These are phyloP conservation scores for Tyto alba DNA, from an alignment of 2,113 vertebrate species.

Conservation along the genomic window DNA sequence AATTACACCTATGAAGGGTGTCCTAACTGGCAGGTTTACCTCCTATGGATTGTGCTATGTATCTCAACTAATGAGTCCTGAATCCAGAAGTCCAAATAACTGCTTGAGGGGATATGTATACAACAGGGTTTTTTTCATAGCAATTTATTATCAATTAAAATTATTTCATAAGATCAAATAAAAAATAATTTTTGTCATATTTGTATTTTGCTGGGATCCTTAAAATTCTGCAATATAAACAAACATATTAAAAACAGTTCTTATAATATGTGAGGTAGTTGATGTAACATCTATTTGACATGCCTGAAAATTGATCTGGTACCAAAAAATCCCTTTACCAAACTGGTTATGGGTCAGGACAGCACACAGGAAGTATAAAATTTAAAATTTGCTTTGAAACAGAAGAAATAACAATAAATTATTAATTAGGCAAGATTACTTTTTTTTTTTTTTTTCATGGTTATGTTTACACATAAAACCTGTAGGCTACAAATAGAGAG, in stretches of 20 bases:
- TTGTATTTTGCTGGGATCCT: neutral
- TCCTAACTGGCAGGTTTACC: neutral
- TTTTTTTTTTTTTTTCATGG: neutral
- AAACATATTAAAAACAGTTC: neutral
- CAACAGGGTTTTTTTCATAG: neutral
- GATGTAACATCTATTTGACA: neutral
- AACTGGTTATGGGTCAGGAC: neutral
- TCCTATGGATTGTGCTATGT: neutral
- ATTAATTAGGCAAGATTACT: neutral
- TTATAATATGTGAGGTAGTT: neutral
- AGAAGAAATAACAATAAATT: neutral
- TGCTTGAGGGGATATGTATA: neutral
- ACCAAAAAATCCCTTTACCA: neutral
- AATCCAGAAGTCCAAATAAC: neutral
- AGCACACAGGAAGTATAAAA: neutral
- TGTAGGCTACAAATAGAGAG: neutral
- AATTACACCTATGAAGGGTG: neutral
- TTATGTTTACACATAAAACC: neutral
- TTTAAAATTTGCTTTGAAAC: neutral
- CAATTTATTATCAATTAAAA: neutral
- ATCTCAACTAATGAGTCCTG: neutral
- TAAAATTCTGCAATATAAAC: neutral
- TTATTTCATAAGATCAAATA: neutral
- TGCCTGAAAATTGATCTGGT: neutral
- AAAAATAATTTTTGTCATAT: neutral